phyloP scores from a whole-genome alignment of 2,797 vertebrate genomes.

The Periophthalmus magnuspinnatus region DNA sequence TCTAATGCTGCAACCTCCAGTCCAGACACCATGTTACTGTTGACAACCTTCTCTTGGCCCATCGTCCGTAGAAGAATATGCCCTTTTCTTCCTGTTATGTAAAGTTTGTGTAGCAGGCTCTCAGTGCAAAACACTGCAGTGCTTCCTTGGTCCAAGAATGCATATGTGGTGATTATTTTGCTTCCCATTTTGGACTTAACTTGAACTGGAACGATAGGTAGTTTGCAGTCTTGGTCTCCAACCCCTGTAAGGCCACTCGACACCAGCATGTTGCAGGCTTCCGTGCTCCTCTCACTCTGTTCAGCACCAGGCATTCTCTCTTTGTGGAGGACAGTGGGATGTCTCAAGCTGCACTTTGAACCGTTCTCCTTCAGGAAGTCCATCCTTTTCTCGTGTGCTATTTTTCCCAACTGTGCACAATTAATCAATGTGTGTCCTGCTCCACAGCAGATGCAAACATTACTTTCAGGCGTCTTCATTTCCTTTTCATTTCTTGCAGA shows the following conservation, averaged over 20 bases:
- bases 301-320: neutral
- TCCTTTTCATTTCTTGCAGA: neutral
- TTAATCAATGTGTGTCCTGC: neutral
- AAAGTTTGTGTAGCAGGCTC: too few relatives aligned
- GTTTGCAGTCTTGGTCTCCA: too few relatives aligned
- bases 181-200: too few relatives aligned
- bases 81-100: too few relatives aligned
- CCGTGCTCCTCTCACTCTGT: neutral
- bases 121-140: too few relatives aligned
- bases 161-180: too few relatives aligned
- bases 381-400: neutral
- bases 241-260: constrained; percentile 1
- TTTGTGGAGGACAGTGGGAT: neutral
- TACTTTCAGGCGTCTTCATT: neutral
- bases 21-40: constrained; percentile 13
- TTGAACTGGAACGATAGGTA: too few relatives aligned
- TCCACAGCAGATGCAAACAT: constrained; percentile 14
- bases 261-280: neutral
- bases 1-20: constrained; percentile 20
- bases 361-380: constrained; percentile 1
- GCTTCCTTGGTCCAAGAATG: too few relatives aligned
- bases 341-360: constrained; percentile 6
- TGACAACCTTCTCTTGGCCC: constrained; percentile 24
- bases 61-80: too few relatives aligned
- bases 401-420: neutral